Evolutionary conservation across 2,888 invertebrate genomes (phyloP), one percentile per base, ranked within the genome.

Genomic region (Caradrina kadenii): DNA sequence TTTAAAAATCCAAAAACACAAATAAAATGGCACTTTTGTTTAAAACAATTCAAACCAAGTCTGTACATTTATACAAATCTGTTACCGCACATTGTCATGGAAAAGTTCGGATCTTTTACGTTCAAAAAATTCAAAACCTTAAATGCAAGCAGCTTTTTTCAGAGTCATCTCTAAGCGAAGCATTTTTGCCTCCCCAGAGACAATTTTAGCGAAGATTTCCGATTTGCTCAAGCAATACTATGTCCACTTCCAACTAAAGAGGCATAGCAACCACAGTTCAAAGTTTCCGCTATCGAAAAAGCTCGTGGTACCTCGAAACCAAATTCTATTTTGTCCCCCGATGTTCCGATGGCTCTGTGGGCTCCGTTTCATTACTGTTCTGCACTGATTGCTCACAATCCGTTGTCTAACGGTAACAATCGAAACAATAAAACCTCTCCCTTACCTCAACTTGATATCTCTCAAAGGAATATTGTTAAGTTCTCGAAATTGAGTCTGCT

Each of bases 381-480:
- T 90, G 93, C 92, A 87, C 92, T 92, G 93, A 92, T 93, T 93
- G 90, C 85, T 86, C 82, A 84, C 85, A 88, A 85, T 85, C 87
- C 87, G 86, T 83, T 84, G 79, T 83, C 82, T 90, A 93, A 90
- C 92, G 87, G 91, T 89, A 89, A 81, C 79, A 73, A 75, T 76
- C 63, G 86, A 90, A 89, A 93, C 91, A 92, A 92, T 89, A 86
- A 87, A 88, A 84, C 84, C 79, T 82, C 86, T 85, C 83, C 81
- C 76, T 84, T 83, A 84, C 86, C 86, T 75, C 77, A 76, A 85
- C 61, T 64, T 63, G 86, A 88, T 86, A 89, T 82, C 79, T 83
- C 79, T 84, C 70, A 81, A 80, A 82, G 79, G 79, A 78, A 84
- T 85, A 77, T 85, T 85, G 82, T 87, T 69, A 75, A 64, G 65